A percentile compares a stretch with the other conserved stretches of the same genome.
phyloP scores from a whole-genome alignment of 35 echinoderm and acorn worm species.

The Lytechinus pictus region DNA sequence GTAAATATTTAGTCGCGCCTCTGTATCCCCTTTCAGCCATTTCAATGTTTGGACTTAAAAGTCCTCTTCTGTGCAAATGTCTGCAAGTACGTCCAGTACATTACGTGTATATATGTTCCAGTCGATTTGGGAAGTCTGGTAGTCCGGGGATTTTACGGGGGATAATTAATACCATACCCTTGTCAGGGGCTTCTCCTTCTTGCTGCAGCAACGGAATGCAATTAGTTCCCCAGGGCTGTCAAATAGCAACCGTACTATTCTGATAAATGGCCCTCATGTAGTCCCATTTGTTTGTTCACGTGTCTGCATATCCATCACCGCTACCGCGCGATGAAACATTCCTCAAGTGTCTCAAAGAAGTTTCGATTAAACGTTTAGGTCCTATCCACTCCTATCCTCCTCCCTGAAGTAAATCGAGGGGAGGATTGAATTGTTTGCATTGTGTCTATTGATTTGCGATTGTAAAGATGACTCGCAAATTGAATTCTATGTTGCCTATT shows the following conservation, averaged over 20 bases:
- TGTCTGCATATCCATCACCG: constrained; percentile 17
- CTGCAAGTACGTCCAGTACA: background rate
- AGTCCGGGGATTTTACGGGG: background rate
- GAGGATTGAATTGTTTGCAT: background rate
- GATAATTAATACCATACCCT: constrained; percentile 25
- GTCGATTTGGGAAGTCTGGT: background rate
- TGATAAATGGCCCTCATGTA: constrained; percentile 29
- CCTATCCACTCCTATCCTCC: constrained; percentile 13
- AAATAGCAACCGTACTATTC: constrained; percentile 25
- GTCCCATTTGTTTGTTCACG: constrained; percentile 39
- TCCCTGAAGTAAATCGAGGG: background rate
- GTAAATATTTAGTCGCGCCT: background rate
- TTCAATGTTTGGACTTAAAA: background rate
- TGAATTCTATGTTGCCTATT: background rate
- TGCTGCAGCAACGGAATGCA: constrained; percentile 24
- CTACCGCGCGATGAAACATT: background rate
- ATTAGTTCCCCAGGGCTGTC: constrained; percentile 19
- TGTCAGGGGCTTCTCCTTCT: background rate
- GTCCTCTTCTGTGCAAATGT: background rate
- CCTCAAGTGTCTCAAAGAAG: background rate
- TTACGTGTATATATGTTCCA: background rate
- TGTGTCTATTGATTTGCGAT: background rate
- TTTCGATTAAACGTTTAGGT: background rate
- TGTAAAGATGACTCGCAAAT: background rate
- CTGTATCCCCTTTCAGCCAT: background rate